Percentiles rank a stretch among this genome's conserved stretches.
These are phyloP conservation scores for Mungos mungo DNA, from an alignment of 2,113 vertebrate genomes.

Conservation along the genomic window DNA sequence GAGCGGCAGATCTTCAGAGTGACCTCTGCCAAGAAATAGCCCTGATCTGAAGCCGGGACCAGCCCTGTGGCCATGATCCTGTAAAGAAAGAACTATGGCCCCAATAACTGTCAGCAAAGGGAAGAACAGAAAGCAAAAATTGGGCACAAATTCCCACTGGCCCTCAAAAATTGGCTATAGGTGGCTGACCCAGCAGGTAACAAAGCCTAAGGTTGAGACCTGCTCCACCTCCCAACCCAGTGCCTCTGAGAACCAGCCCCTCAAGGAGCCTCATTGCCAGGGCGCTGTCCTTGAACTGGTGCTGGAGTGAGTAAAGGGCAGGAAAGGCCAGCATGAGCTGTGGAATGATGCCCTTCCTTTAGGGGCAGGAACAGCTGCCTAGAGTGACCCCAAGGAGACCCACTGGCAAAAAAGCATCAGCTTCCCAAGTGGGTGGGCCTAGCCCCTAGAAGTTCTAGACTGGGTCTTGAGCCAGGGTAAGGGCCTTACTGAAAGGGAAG, in stretches of 20 bases:
- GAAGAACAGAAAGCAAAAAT: slow-evolving; percentile 33
- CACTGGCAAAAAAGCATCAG: slow-evolving; percentile 12
- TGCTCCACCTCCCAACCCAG: background rate
- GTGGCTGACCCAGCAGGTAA: background rate
- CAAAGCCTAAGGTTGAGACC: background rate
- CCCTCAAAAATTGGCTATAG: background rate
- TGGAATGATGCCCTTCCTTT: slow-evolving; percentile 37
- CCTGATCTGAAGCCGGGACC: background rate
- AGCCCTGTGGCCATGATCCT: background rate
- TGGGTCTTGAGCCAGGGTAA: background rate
- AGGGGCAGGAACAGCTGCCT: slow-evolving; percentile 39
- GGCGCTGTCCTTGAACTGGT: background rate
- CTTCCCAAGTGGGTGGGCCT: background rate
- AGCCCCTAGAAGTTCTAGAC: background rate
- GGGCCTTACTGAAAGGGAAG: background rate
- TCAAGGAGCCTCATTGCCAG: background rate
- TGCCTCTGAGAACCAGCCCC: slow-evolving; percentile 2
- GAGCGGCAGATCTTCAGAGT: background rate
- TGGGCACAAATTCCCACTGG: background rate
- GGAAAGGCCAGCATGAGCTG: background rate
- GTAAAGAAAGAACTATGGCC: background rate
- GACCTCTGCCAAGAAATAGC: background rate
- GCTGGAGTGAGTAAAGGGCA: background rate
- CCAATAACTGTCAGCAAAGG: slow-evolving; percentile 17
- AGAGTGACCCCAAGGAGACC: background rate